Evolutionary conservation across 2,113 vertebrate genomes (phyloP).

Genomic region (Martes martes): DNA sequence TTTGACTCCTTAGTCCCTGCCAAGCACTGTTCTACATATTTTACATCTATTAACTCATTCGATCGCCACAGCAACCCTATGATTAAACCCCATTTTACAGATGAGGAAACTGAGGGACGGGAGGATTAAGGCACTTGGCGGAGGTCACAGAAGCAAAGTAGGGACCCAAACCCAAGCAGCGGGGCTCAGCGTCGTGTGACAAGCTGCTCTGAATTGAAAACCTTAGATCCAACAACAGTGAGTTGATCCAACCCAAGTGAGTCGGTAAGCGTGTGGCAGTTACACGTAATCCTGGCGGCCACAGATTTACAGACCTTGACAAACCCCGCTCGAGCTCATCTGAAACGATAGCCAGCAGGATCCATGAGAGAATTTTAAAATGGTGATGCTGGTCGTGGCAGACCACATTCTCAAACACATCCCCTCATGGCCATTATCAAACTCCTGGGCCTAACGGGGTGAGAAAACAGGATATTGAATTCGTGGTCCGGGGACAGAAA

Average conservation of each 20-base stretch:
- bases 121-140: neutral
- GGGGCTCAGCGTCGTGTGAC: neutral
- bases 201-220: neutral
- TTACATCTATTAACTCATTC: neutral
- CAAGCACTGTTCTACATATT: no score
- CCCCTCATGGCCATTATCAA: neutral
- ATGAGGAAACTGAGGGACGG: neutral
- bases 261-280: neutral
- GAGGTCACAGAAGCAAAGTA: neutral
- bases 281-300: neutral
- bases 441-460: neutral
- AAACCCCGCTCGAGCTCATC: neutral
- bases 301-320: neutral
- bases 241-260: no score
- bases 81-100: neutral
- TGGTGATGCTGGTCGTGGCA: no score
- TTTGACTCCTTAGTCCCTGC: neutral
- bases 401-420: neutral
- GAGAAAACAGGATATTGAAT: neutral
- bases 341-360: neutral
- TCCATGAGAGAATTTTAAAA: neutral
- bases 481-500: neutral
- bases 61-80: neutral
- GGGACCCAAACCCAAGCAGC: neutral
- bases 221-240: neutral